Percentiles rank a stretch among this genome's conserved stretches.
These are phyloP conservation scores for Rhodinocichla rosea DNA, from an alignment of 2,113 vertebrate genomes.

Conservation along the genomic window DNA sequence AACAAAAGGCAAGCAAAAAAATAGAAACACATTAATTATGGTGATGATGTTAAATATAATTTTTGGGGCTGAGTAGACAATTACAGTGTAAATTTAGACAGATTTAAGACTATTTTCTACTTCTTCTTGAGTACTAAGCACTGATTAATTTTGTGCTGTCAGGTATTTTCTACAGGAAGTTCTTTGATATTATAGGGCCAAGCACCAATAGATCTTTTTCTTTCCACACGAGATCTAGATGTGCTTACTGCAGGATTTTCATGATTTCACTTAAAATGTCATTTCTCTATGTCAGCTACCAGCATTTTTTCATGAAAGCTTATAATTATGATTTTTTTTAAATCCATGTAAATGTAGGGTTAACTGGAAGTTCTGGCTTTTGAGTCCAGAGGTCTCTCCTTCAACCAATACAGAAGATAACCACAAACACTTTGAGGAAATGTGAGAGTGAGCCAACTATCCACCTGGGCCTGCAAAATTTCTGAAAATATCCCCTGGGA, in stretches of 20 bases:
- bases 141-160: background rate
- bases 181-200: background rate
- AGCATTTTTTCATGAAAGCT: constrained; percentile 11
- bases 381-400: background rate
- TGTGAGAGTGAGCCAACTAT: background rate
- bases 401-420: background rate
- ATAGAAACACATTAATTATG: background rate
- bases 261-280: constrained; percentile 5
- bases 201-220: background rate
- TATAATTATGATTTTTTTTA: background rate
- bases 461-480: background rate
- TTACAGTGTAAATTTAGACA: background rate
- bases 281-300: constrained; percentile 9
- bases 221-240: background rate
- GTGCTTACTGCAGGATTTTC: background rate
- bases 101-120: background rate
- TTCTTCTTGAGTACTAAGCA: background rate
- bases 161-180: background rate
- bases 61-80: background rate
- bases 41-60: background rate
- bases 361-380: background rate
- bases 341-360: background rate
- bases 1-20: background rate
- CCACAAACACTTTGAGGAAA: background rate
- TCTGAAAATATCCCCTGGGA: background rate